phyloP scores from a whole-genome alignment of 2,888 invertebrate genomes.

The Latheticus oryzae region DNA sequence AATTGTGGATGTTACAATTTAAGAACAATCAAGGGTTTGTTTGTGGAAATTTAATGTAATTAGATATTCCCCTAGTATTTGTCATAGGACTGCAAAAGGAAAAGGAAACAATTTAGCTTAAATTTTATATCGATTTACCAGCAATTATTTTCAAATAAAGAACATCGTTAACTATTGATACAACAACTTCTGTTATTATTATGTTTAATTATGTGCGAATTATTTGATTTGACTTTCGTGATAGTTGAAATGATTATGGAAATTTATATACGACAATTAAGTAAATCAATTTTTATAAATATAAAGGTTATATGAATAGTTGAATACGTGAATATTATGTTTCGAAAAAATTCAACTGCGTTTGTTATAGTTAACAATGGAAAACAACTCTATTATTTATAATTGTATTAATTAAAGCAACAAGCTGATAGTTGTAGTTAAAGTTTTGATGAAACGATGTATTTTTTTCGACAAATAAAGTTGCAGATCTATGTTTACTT shows the following conservation, averaged over 20 bases:
- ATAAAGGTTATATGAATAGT: too few relatives aligned
- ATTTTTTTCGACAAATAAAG: too few relatives aligned
- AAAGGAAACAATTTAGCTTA: constrained; percentile 52
- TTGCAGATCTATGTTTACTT: too few relatives aligned
- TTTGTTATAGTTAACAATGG: constrained; percentile 4
- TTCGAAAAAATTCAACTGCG: constrained; percentile 7
- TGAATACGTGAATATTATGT: too few relatives aligned
- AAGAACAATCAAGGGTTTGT: constrained; percentile 31
- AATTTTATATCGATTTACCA: constrained; percentile 48
- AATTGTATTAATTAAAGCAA: constrained; percentile 22
- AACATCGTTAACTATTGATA: constrained; percentile 41
- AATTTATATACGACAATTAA: too few relatives aligned
- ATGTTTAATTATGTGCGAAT: constrained; percentile 20
- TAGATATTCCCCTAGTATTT: constrained; percentile 34
- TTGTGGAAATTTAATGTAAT: constrained; percentile 36
- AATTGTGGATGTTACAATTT: constrained; percentile 21
- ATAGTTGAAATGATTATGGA: too few relatives aligned
- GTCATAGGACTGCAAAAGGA: constrained; percentile 43
- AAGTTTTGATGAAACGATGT: constrained; percentile 1
- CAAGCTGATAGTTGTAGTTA: constrained; percentile 2
- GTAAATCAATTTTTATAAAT: too few relatives aligned
- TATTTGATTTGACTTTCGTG: constrained; percentile 13
- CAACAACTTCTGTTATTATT: constrained; percentile 24
- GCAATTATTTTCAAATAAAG: constrained; percentile 52
- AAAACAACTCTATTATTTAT: constrained; percentile 9